Evolutionary conservation across 2,797 vertebrate genomes (phyloP).

Genomic region (Spea hammondii): DNA sequence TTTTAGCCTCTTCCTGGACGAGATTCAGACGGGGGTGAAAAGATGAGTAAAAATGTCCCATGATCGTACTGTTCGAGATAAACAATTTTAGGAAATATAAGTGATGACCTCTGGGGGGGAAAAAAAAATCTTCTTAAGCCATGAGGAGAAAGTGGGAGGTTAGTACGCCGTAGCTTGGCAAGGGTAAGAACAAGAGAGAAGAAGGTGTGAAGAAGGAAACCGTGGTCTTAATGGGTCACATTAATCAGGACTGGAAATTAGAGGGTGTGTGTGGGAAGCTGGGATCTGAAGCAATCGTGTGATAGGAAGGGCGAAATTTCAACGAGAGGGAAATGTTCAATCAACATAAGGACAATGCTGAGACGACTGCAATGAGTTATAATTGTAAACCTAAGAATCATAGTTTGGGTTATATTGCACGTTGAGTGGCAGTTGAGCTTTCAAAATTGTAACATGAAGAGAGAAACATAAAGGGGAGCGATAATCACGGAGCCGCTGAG

Average conservation of each 20-base stretch:
- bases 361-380: no score
- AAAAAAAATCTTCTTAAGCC: neutral
- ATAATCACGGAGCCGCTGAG: no score
- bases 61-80: neutral
- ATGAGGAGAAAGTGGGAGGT: neutral
- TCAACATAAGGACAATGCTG: no score
- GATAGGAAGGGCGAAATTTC: slow-evolving; percentile 20
- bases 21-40: neutral
- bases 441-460: no score
- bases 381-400: no score
- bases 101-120: neutral
- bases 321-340: no score
- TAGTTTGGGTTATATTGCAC: no score
- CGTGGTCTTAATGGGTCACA: neutral
- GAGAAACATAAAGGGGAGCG: no score
- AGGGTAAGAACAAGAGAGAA: slow-evolving; percentile 20
- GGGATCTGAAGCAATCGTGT: neutral
- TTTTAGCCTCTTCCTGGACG: neutral
- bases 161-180: no score
- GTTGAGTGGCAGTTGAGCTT: no score
- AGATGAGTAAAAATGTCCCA: neutral
- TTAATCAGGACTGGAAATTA: slow-evolving; percentile 13
- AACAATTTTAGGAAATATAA: slow-evolving; percentile 33
- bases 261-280: slow-evolving; percentile 20
- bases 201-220: slow-evolving; percentile 26